A percentile compares a stretch with the other conserved stretches of the same genome.
Evolutionary conservation across 2,113 vertebrate species (phyloP).

Genomic region (Ictalurus punctatus): DNA sequence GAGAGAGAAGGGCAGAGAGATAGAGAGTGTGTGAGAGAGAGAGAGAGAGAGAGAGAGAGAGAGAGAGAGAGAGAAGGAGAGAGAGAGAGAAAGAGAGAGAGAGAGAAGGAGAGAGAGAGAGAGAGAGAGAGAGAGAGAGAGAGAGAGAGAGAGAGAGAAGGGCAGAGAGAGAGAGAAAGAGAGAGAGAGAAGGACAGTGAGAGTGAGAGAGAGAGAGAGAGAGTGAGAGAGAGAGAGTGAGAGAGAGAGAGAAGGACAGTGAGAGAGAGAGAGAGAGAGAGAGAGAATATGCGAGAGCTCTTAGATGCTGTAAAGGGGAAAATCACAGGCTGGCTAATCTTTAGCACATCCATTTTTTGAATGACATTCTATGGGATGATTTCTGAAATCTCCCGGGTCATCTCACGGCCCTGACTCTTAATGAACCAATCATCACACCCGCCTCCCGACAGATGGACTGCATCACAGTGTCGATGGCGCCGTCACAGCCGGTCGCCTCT

Average conservation of each 20-base stretch:
- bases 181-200: no score
- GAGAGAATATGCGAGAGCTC: neutral
- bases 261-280: neutral
- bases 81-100: no score
- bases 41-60: no score
- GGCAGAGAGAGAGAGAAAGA: no score
- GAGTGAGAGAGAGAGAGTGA: no score
- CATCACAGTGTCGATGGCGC: conserved; percentile 46
- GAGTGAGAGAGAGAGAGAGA: no score
- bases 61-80: no score
- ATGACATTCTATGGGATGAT: neutral
- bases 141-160: no score
- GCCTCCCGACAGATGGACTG: conserved; percentile 48
- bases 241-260: neutral
- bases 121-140: no score
- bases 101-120: no score
- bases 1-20: no score
- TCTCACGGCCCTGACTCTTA: conserved; percentile 57
- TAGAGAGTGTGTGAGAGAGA: no score
- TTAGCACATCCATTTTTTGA: neutral
- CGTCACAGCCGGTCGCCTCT: conserved; percentile 56
- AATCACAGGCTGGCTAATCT: neutral
- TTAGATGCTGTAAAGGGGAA: neutral
- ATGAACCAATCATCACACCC: conserved; percentile 64
- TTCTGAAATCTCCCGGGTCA: conserved; percentile 58